Conservation (phyloP, 2,888 invertebrate species). For the Eristalis tenax region DNA sequence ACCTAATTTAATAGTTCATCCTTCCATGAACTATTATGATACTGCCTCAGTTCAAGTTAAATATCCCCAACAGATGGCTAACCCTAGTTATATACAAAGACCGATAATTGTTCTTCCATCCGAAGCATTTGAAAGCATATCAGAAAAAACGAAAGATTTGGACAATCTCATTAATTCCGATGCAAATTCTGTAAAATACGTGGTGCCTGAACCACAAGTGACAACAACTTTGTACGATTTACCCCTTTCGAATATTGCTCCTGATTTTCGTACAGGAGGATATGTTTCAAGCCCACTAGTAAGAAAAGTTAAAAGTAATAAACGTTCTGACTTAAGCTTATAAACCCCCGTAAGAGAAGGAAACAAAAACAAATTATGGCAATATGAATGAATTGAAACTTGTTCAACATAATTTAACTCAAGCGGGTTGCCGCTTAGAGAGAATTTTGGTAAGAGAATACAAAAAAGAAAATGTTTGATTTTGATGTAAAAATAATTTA, state of each 20-base stretch:
- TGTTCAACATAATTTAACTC: no score
- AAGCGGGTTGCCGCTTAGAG: no score
- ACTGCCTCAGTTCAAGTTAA: neutral
- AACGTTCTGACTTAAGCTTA: neutral
- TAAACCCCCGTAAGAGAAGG: conserved; percentile 6
- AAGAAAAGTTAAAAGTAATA: neutral
- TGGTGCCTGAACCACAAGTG: conserved; percentile 43
- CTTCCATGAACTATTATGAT: neutral
- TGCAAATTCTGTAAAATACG: conserved; percentile 12
- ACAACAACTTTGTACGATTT: conserved; percentile 43
- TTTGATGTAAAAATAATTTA: no score
- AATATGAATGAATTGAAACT: conserved; percentile 48
- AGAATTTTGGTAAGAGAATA: no score
- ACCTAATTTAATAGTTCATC: conserved; percentile 2
- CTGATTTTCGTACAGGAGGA: conserved; percentile 52
- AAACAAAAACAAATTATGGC: conserved; percentile 30
- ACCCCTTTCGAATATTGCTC: conserved; percentile 40
- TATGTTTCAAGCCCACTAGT: conserved; percentile 38
- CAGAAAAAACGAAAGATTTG: neutral
- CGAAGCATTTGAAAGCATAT: neutral
- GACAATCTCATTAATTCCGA: neutral
- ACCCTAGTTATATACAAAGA: conserved; percentile 4
- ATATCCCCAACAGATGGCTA: neutral
- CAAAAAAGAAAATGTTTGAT: no score
- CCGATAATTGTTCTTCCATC: conserved; percentile 57